These are phyloP conservation scores for Sphaeridia pumilis DNA, from an alignment of 2,888 invertebrate genomes.

Conservation along the genomic window DNA sequence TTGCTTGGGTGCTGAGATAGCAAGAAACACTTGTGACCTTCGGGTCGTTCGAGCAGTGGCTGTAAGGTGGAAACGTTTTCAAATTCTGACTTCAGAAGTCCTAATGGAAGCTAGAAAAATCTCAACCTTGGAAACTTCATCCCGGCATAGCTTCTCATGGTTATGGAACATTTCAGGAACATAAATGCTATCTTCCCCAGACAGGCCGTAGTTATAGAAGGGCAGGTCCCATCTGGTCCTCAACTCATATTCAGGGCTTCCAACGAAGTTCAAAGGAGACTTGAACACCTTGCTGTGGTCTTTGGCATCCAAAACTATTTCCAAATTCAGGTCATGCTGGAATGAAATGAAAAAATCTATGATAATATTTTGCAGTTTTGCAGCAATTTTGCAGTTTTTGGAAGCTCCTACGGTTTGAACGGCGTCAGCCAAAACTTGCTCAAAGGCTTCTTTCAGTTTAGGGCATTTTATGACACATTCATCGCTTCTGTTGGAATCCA, in stretches of 20 bases:
- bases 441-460: background rate
- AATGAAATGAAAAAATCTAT: background rate
- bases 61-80: background rate
- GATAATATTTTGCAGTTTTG: background rate
- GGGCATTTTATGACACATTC: background rate
- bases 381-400: no score
- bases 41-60: background rate
- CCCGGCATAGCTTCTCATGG: constrained; percentile 1
- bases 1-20: background rate
- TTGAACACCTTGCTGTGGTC: background rate
- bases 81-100: background rate
- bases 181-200: background rate
- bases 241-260: background rate
- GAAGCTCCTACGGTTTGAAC: background rate
- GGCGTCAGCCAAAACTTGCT: background rate
- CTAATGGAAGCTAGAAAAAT: background rate
- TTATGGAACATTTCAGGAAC: constrained; percentile 2
- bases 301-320: background rate
- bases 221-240: background rate
- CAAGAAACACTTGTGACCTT: background rate
- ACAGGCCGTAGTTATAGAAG: background rate
- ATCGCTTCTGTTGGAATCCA: background rate
- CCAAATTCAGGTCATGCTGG: constrained; percentile 6
- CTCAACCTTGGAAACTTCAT: constrained; percentile 2
- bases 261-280: background rate